A percentile compares a stretch with the other conserved stretches of the same genome.
Evolutionary conservation across 2,888 invertebrate species (phyloP).

Genomic region (Drosophila gaucha): DNA sequence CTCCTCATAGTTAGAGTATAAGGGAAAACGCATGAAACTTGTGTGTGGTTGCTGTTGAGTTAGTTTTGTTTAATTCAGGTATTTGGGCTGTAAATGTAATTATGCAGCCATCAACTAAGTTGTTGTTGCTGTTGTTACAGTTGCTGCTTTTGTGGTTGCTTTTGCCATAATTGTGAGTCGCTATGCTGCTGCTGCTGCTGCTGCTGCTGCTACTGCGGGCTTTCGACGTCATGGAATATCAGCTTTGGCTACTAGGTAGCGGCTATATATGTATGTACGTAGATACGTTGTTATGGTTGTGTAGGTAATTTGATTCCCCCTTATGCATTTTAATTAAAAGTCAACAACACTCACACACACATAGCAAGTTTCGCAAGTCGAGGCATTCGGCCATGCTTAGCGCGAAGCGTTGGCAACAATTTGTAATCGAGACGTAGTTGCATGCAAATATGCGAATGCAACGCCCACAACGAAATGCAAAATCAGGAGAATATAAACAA

Average conservation of each 20-base stretch:
- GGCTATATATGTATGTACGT: conserved; percentile 22
- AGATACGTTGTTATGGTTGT: conserved; percentile 37
- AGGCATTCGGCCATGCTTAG: conserved; percentile 32
- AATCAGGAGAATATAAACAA: conserved; percentile 23
- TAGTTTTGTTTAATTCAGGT: conserved; percentile 47
- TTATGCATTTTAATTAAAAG: conserved; percentile 80
- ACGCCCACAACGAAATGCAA: conserved; percentile 49
- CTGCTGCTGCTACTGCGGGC: conserved; percentile 38
- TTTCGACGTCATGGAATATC: conserved; percentile 44
- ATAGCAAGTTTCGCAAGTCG: conserved; percentile 41
- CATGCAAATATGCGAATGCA: conserved; percentile 63
- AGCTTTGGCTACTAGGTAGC: conserved; percentile 32
- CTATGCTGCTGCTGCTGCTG: conserved; percentile 37
- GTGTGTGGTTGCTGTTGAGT: conserved; percentile 32
- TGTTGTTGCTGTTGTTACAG: conserved; percentile 35
- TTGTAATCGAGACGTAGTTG: conserved; percentile 63
- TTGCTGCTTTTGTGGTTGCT: conserved; percentile 44
- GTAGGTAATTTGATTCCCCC: conserved; percentile 75
- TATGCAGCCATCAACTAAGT: conserved; percentile 68
- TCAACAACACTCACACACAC: conserved; percentile 64
- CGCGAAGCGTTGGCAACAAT: conserved; percentile 51
- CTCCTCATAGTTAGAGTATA: conserved; percentile 8
- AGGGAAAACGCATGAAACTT: conserved; percentile 26
- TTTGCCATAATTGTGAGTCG: conserved; percentile 67
- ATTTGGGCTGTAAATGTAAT: conserved; percentile 71